Evolutionary conservation across 2,888 invertebrate genomes (phyloP), one percentile per base, ranked within the genome.

Genomic region (Andrena trimmerana): DNA sequence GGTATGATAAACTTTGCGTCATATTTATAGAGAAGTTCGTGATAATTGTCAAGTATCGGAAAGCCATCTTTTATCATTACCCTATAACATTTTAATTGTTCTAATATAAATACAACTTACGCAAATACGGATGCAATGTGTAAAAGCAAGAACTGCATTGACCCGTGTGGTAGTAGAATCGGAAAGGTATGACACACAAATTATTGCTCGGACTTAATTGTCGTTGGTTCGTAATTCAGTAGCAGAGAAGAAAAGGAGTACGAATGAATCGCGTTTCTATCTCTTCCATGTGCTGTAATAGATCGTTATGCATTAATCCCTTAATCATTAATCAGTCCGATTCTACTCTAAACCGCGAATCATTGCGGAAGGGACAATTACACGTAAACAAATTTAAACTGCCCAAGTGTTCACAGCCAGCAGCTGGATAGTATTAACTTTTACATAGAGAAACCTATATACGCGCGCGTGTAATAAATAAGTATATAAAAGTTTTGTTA

Each of bases 321-420:
- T 10, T 29, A 36, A 48, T 80, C 27, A 65, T 8, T 54, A 1
- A 52, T 27, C 59, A 74, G 81, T 76, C 62, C 73, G 42, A 85
- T 81, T 72, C 75, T 71, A 74, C 67, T 83, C 50, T 68, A 71
- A 50, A 73, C 65, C 16, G 42, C 71, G 57, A 82, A 82, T 81
- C 62, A 62, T 66, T 78, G 76, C 77, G 76, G 78, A 87, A 79
- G 52, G 70, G 74, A 81, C 60, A 77, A 85, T 84, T 77, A 77
- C 27, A 65, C 89, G 63, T 89, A 74, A 42, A 86, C 90, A 89
- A 87, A 91, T 90, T 90, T 88, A 91, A 92, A 93, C 92, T 93
- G 92, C 93, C 93, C 92, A 92, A 92, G 93, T 93, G 93, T 93
- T 93, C 93, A 93, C 90, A 90, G 91, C 90, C 89, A 90, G 84